Percentiles rank a stretch among this genome's conserved stretches.
phyloP scores from a whole-genome alignment of 2,797 vertebrate genomes.

The Meda fulgida region DNA sequence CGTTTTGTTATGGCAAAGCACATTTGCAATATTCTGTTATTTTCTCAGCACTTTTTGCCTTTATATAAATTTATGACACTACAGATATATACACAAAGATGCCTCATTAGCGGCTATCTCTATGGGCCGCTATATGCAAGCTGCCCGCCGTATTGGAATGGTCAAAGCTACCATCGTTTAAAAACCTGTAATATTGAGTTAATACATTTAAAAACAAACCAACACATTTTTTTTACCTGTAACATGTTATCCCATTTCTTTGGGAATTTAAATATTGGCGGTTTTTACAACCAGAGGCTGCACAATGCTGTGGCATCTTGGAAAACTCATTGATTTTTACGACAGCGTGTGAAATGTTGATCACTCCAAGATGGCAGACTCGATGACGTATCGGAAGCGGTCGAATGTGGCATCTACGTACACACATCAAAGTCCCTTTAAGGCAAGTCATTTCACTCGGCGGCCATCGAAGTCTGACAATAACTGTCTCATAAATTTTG shows the following conservation, averaged over 20 bases:
- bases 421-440: background rate
- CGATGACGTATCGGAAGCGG: background rate
- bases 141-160: background rate
- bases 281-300: background rate
- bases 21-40: background rate
- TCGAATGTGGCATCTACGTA: background rate
- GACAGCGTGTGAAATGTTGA: background rate
- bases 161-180: background rate
- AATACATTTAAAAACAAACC: background rate
- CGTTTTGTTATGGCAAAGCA: constrained; percentile 33
- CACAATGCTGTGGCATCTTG: background rate
- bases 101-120: background rate
- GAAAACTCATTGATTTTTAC: background rate
- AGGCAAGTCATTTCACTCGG: background rate
- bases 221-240: background rate
- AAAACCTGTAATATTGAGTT: background rate
- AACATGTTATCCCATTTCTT: background rate
- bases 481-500: background rate
- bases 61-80: background rate
- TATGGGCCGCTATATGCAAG: background rate
- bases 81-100: background rate
- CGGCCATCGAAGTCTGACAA: too few species aligned
- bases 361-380: background rate
- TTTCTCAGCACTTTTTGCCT: constrained; percentile 13
- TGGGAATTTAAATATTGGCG: background rate